phyloP scores from a whole-genome alignment of 2,113 vertebrate genomes.

The Neotoma lepida region DNA sequence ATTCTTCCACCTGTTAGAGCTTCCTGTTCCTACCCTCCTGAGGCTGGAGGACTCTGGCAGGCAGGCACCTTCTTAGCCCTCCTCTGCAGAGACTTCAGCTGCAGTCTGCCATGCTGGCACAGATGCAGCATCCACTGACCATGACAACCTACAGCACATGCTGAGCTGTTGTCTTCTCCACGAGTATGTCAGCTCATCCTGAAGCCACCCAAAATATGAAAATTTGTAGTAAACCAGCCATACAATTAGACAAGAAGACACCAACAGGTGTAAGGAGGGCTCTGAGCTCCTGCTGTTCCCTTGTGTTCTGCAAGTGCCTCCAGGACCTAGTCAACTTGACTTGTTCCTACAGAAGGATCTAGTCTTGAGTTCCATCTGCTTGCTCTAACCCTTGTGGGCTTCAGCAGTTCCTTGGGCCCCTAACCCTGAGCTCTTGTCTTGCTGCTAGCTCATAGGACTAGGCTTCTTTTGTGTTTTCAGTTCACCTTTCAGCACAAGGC shows the following conservation, averaged over 20 bases:
- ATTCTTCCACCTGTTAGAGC: conserved; percentile 45
- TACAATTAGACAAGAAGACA: background rate
- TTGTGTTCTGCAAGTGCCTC: background rate
- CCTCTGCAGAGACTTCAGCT: background rate
- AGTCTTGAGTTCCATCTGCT: too few species aligned
- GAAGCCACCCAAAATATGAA: background rate
- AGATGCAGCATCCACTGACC: rapidly evolving
- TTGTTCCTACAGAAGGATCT: background rate
- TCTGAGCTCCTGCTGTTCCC: background rate
- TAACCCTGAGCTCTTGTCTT: background rate
- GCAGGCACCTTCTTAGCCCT: background rate
- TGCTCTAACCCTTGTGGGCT: background rate
- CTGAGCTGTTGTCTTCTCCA: background rate
- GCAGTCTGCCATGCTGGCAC: background rate
- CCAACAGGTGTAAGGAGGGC: background rate
- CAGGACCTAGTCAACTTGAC: background rate
- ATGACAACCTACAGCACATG: background rate
- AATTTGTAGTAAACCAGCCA: background rate
- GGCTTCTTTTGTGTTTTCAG: background rate
- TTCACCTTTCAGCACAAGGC: background rate
- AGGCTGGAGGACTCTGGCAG: background rate
- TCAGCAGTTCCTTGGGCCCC: background rate
- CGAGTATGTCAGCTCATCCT: background rate
- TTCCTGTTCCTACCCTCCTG: background rate
- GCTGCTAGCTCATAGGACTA: background rate